These are phyloP conservation scores for Adelphocoris suturalis DNA, from an alignment of 2,888 invertebrate genomes.

Conservation along the genomic window DNA sequence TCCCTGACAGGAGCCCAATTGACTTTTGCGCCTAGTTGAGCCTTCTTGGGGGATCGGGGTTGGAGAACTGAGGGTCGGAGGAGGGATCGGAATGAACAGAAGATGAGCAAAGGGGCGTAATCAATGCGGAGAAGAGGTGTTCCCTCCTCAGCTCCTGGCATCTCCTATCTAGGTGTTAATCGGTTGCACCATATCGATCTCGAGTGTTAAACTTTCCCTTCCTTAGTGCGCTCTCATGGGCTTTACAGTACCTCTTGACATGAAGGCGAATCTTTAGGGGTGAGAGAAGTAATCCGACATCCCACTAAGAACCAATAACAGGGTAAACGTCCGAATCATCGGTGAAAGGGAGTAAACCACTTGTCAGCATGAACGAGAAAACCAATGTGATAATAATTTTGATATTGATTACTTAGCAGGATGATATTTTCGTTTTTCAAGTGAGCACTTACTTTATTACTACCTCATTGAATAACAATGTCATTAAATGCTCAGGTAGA, in stretches of 20 bases:
- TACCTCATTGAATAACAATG: too few relatives aligned
- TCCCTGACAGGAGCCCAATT: constrained; percentile 59
- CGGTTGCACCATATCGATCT: constrained; percentile 31
- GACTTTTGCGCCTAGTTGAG: constrained; percentile 61
- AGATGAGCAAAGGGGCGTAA: constrained; percentile 40
- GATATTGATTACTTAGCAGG: too few relatives aligned
- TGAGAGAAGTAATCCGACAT: not conserved
- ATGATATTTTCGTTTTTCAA: too few relatives aligned
- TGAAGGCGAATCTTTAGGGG: not conserved
- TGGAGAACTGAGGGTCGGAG: not conserved
- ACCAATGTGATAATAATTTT: too few relatives aligned
- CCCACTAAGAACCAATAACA: not conserved
- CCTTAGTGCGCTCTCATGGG: not conserved
- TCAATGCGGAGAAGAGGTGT: constrained; percentile 46
- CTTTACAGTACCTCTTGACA: not conserved
- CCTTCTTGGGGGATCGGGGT: constrained; percentile 31
- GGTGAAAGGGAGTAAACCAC: too few relatives aligned
- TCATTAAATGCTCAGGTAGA: too few relatives aligned
- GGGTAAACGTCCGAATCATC: too few relatives aligned
- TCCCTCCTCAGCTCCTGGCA: not conserved
- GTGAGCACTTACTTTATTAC: too few relatives aligned
- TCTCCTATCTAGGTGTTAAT: constrained; percentile 37
- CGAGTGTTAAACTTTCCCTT: constrained; percentile 9
- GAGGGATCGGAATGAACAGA: not conserved
- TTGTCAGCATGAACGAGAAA: too few relatives aligned